Evolutionary conservation across 2,113 vertebrate genomes (phyloP), one percentile per base, ranked within the genome.

Genomic region (Pelecanoides urinatrix): DNA sequence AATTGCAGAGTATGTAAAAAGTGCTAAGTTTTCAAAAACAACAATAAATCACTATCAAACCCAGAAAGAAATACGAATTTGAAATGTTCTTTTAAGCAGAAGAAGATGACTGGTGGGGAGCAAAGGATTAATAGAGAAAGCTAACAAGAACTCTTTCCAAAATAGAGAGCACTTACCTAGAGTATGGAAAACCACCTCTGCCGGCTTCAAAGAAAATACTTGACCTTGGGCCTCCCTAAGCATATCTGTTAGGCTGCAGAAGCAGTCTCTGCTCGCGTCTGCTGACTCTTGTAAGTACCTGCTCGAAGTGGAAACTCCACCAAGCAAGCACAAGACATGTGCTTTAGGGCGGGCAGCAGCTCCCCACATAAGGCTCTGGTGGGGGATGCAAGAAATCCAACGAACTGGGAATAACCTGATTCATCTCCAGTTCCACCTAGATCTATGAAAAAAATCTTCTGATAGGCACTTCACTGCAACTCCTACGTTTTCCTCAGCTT

Each of bases 251-350:
- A 36, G 72, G 79, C 63, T 73, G 40, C 55, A 83, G 34, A 42
- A 76, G 40, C 10, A 21, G 53, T 7, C 53, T 66, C 79, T 50
- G 61, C 79, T 65, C 6, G 1, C 4, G 1, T 47, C 66, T 82
- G 49, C 62, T 52, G 58, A 75, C 5, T 5, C n/a, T 53, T 62
- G 0, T 0, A 62, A 79, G 62, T 18, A 52, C 26, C 86, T 61
- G 44, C 58, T 61, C 23, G 11, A 59, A 76, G 36, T 6, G 22
- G 40, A 68, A 86, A 38, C 30, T 70, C 55, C 58, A 90, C 29
- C 74, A 72, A 44, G 38, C 29, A 59, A 79, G 62, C 56, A 32
- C 1, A 11, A 47, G 59, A 32, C 29, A 10, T 1, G 0, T 0
- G 0, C 38, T 45, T 38, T 29, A 19, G 38, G 34, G 16, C 1